These are phyloP conservation scores for Galemys pyrenaicus DNA, from an alignment of 2,113 vertebrate species.

Conservation along the genomic window DNA sequence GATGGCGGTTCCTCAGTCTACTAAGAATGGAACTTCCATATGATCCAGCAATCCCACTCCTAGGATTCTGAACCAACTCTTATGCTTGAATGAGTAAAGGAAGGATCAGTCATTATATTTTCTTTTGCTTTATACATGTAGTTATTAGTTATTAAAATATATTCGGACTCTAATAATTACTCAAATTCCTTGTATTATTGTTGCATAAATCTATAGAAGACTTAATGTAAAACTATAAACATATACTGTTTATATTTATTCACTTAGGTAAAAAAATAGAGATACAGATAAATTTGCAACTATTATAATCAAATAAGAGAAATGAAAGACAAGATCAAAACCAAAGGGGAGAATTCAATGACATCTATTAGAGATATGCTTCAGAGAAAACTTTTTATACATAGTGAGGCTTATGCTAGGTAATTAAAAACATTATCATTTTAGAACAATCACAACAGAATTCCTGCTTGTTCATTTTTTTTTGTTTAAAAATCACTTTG, in stretches of 20 bases:
- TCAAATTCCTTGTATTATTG: neutral
- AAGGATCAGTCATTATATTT: neutral
- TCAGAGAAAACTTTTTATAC: neutral
- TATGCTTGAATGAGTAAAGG: neutral
- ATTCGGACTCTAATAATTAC: neutral
- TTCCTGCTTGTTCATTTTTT: neutral
- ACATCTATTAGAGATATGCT: neutral
- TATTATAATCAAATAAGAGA: conserved; percentile 6
- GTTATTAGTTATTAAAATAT: conserved; percentile 12
- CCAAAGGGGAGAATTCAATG: neutral
- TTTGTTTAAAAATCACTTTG: neutral
- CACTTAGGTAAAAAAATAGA: neutral
- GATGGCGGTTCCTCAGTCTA: too few species aligned
- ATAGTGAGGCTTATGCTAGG: neutral
- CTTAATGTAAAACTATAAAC: neutral
- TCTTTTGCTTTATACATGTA: neutral
- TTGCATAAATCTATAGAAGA: neutral
- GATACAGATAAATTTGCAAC: conserved; percentile 16
- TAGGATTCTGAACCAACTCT: neutral
- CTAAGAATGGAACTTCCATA: too few species aligned
- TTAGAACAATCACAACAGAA: conserved; percentile 12
- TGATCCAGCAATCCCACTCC: too few species aligned
- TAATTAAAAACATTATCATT: neutral
- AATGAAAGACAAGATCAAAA: neutral
- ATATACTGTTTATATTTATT: neutral